phyloP scores from a whole-genome alignment of 2,113 vertebrate genomes.

The Jaculus jaculus region DNA sequence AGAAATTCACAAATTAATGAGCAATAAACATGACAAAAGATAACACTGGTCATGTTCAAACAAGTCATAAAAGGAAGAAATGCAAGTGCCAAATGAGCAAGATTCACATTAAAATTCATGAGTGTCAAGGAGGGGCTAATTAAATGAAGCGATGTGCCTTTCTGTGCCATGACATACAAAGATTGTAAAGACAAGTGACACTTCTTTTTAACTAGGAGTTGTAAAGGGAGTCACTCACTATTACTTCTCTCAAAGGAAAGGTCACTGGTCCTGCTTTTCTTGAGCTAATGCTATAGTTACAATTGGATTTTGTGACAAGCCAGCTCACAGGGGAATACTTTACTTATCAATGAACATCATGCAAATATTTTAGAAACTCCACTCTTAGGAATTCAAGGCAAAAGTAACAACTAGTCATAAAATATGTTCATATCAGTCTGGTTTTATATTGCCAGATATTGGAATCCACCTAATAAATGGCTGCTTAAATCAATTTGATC shows the following conservation, averaged over 20 bases:
- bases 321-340: neutral
- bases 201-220: neutral
- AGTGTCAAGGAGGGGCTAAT: neutral
- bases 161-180: neutral
- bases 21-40: neutral
- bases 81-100: neutral
- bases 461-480: neutral
- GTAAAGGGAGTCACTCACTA: neutral
- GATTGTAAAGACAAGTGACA: neutral
- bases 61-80: neutral
- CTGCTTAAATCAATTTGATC: neutral
- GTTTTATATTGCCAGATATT: neutral
- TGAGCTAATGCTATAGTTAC: neutral
- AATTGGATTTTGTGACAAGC: neutral
- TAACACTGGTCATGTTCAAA: neutral
- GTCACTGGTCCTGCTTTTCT: neutral
- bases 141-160: neutral
- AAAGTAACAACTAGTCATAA: neutral
- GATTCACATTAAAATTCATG: neutral
- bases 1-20: neutral
- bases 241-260: neutral
- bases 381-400: neutral
- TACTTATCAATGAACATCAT: neutral
- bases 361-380: neutral
- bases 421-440: neutral